These are phyloP conservation scores for Eudyptes chrysolophus DNA, from an alignment of 2,113 vertebrate genomes.

Conservation along the genomic window DNA sequence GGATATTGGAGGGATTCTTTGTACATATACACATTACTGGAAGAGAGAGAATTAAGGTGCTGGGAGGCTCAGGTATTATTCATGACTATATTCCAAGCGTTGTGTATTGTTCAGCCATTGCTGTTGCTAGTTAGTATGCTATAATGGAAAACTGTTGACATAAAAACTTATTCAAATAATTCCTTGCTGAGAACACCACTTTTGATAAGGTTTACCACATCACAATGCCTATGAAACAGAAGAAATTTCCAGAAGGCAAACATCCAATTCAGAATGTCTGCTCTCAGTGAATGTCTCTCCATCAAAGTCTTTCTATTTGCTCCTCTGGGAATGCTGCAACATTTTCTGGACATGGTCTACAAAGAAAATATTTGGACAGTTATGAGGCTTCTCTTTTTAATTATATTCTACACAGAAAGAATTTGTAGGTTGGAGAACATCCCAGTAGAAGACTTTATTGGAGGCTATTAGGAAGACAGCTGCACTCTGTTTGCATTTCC, in stretches of 20 bases:
- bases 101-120: background rate
- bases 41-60: background rate
- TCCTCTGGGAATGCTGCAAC: background rate
- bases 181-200: background rate
- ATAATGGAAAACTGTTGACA: background rate
- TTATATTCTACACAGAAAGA: background rate
- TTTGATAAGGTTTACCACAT: background rate
- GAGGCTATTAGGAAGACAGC: background rate
- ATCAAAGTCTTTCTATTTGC: background rate
- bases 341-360: background rate
- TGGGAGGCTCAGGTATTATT: background rate
- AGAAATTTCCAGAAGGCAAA: background rate
- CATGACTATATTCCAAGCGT: background rate
- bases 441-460: background rate
- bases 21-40: background rate
- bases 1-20: background rate
- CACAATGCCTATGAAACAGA: background rate
- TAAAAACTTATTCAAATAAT: background rate
- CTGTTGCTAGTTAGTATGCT: background rate
- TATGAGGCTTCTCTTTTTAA: background rate
- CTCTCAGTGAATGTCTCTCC: background rate
- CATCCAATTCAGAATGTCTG: background rate
- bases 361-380: background rate
- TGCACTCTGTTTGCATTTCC: background rate
- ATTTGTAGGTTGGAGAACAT: background rate